Evolutionary conservation across 1,140 invertebrate genomes (phyloP).

Genomic region (Conopomorpha cramerella): DNA sequence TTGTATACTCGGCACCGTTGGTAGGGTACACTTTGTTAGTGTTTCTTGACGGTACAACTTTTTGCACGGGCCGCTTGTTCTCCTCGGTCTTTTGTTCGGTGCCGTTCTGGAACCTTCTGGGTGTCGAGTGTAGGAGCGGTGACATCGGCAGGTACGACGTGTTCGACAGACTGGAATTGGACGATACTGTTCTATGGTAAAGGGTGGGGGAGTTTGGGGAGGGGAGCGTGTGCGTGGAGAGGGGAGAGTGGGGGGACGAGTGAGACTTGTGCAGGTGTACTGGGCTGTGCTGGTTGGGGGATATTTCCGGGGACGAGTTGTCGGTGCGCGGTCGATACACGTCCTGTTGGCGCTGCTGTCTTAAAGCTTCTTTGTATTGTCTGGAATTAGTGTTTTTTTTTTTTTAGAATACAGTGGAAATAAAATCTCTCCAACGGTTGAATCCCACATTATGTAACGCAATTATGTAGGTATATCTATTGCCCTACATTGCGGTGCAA

Average conservation of each 20-base stretch:
- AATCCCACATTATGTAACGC: no score
- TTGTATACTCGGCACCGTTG: constrained; percentile 38
- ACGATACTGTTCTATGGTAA: constrained; percentile 33
- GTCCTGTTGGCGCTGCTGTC: constrained; percentile 80
- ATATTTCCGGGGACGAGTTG: constrained; percentile 44
- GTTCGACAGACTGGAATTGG: constrained; percentile 28
- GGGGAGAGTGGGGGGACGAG: constrained; percentile 42
- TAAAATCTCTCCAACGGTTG: no score
- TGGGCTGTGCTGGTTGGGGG: constrained; percentile 37
- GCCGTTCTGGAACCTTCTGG: constrained; percentile 36
- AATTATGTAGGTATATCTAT: no score
- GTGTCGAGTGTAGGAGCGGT: constrained; percentile 47
- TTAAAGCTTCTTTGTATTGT: constrained; percentile 87
- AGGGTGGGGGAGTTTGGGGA: constrained; percentile 34
- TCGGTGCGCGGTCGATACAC: constrained; percentile 70
- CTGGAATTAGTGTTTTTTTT: constrained; percentile 43
- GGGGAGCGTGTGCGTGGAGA: constrained; percentile 51
- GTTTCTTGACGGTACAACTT: constrained; percentile 63
- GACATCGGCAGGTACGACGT: constrained; percentile 35
- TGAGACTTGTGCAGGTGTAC: constrained; percentile 22
- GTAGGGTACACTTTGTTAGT: constrained; percentile 45
- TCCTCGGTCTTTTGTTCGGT: constrained; percentile 36
- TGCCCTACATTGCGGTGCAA: no score
- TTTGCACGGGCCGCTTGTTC: constrained; percentile 61
- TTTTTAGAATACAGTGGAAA: no score